Base-by-base conservation (phyloP, 2,113 vertebrate species). In the Corythoichthys haematopterus region DNA sequence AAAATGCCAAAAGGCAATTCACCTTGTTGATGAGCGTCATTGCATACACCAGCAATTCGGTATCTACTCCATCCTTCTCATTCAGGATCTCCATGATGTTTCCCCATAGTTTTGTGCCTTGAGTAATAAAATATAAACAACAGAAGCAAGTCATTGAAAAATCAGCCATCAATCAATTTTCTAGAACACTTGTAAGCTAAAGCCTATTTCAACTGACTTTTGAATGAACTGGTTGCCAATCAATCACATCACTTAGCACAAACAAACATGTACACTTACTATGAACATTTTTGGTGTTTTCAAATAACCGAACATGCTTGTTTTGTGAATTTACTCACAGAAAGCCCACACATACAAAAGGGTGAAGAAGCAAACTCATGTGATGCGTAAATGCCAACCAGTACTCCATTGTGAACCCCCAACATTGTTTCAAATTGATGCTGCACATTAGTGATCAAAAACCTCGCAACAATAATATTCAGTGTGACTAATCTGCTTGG, bases 1-100 rank as follows among this genome's bases (percentile, higher is more conserved):
- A 16, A 58, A n/a, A 10, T 56, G 6, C 33, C 11, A 9, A 35
- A 10, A 20, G 20, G 9, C 37, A 2, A 68, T 82, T 63, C 79
- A 98, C 97, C 96, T 98, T 98, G 86, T 98, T 98, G 72, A 98
- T 90, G 79, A 99, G 93, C 0, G 96, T 98, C 97, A 99, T 98
- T 0, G 93, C 85, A 15, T 95, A 98, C 71, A 98, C 95, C 87
- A 98, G 91, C 53, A 99, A 90, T 57, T 99, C 97, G 0, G 96
- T 97, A 79, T 99, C 97, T 69, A 97, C 93, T 1, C 96, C 96
- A 74, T 98, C 97, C 78, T 98, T 98, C 84, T 99, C 96, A 56
- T 97, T 93, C 80, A 99, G 86, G 66, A 98, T 97, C 88, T 97
- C 96, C 93, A 96, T 96, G 76, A 95, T 77, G 69, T 95, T 98